Evolutionary conservation across 1,140 invertebrate genomes (phyloP), one percentile per base, ranked within the genome.

Genomic region (Magallana ariakensis): DNA sequence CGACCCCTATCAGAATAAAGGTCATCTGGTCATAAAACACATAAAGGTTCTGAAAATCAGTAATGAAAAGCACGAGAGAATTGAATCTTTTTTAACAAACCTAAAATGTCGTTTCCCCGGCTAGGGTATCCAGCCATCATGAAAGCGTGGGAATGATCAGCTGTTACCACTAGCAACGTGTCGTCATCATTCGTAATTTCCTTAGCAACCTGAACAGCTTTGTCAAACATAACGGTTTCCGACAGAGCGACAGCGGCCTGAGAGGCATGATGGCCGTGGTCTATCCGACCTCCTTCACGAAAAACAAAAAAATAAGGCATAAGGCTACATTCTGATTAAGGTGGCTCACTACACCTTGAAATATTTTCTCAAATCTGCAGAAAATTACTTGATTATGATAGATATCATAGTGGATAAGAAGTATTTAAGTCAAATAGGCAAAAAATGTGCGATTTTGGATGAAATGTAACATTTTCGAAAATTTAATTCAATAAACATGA

Each of bases 81-180:
- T 33, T 33, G 33, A 46, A 46, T 46, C 33, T 46, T 46, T n/a
- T 46, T 46, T 46, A 46, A 46, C 33, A 46, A 46, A 95, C 95
- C 95, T 54, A 95, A 91, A 66, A 95, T 93, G 84, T 92, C 85
- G 70, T 93, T 93, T 19, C 93, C 93, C 33, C 93, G 87, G 0
- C 80, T 60, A 0, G 92, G 88, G 86, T 94, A 94, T 19, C 94
- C 93, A 0, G 87, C 92, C 8, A 94, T 89, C 19, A 66, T 91
- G 82, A 95, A 93, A 4, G 90, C 93, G 89, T 95, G 95, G 1
- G 95, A 96, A 94, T 99, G 98, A 95, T 99, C 98, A 83, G 97
- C 97, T 0, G 98, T 99, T 4, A 99, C 97, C 13, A 98, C 96
- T 0, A 98, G 95, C 9, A 98, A 94, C 0, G 98, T 98, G 81